These are phyloP conservation scores for Charadrius vociferus DNA, from an alignment of 2,113 vertebrate genomes.

Conservation along the genomic window DNA sequence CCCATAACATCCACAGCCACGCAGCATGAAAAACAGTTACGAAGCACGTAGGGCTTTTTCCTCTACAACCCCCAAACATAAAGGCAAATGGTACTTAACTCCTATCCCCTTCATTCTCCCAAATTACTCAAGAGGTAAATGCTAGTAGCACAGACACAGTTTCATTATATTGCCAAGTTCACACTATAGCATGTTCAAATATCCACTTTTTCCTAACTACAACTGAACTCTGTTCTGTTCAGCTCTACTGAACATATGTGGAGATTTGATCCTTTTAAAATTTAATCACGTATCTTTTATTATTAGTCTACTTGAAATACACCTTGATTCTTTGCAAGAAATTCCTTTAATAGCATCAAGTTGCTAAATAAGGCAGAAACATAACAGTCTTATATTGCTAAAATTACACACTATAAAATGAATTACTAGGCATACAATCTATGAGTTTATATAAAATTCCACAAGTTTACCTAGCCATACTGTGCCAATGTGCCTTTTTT, in stretches of 20 bases:
- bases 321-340: background rate
- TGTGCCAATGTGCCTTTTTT: background rate
- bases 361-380: background rate
- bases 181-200: background rate
- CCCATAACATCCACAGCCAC: background rate
- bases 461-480: background rate
- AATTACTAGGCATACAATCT: background rate
- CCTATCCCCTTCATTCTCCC: background rate
- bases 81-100: background rate
- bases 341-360: background rate
- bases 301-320: background rate
- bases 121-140: background rate
- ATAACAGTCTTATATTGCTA: background rate
- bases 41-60: background rate
- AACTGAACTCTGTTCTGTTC: background rate
- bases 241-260: background rate
- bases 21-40: background rate
- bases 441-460: background rate
- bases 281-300: background rate
- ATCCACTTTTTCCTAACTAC: background rate
- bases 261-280: background rate
- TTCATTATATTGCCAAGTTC: background rate
- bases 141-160: background rate
- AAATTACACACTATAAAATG: background rate
- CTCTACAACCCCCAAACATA: background rate